Evolutionary conservation across 2,113 vertebrate genomes (phyloP), one percentile per base, ranked within the genome.

Genomic region (Phrynosoma platyrhinos): DNA sequence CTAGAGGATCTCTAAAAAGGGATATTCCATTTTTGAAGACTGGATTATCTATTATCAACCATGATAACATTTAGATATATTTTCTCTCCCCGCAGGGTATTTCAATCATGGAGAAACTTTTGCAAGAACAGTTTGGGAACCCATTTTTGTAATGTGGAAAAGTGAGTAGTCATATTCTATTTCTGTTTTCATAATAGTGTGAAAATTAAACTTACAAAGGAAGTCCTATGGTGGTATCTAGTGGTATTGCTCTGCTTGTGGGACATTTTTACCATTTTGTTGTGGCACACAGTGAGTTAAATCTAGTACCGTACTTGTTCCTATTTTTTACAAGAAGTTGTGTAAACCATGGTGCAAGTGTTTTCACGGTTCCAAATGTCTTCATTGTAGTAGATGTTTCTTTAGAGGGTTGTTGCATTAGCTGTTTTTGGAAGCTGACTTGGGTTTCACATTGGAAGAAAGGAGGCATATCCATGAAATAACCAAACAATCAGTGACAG

Each of bases 61-160:
- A 5, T 75, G 62, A 0, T 20, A 62, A 71, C 72, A n/a, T 77
- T 81, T 52, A 27, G 3, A 40, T 2, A 4, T 74, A n/a, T 93
- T n/a, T 89, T 86, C 92, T 92, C 76, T 87, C 90, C 88, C 90
- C 87, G 9, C 87, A 97, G 97, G 96, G 95, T 84, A 94, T 97
- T 92, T 91, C 91, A 88, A 94, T 97, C 92, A 97, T 95, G 96
- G 97, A 97, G 90, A 94, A 69, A 1, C 95, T 97, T 94, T 94
- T 97, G 8, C 92, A 96, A 88, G 96, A 97, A 92, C 95, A 94
- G 90, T 94, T 92, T 92, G 96, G 96, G 74, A 90, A 92, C 81
- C 94, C 84, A 6, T 88, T 92, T 72, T 92, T 88, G 0, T 93
- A 92, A 69, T 83, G 80, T 92, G 64, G 52, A 55, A 86, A 86